Conservation (phyloP, 1,140 invertebrate species). For the Planococcus citri region DNA sequence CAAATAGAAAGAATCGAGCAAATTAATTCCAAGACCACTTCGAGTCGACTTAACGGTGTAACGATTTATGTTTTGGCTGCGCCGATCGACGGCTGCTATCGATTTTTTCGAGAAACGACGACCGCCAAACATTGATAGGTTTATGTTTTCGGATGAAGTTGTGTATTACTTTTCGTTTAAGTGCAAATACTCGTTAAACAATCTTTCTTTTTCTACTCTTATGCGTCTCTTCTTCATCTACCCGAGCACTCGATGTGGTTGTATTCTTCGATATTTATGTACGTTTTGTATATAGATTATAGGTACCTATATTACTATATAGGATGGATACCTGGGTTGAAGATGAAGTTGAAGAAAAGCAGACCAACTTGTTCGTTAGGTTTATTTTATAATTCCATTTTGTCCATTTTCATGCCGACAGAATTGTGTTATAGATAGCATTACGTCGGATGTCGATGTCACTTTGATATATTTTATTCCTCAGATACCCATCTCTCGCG, state of each 20-base stretch:
- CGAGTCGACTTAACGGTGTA: neutral
- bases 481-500: neutral
- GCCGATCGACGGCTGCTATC: constrained; percentile 1
- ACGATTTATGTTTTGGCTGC: constrained; percentile 6
- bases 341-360: neutral
- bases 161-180: constrained; percentile 7
- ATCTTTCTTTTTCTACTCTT: too few species aligned
- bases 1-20: constrained; percentile 6
- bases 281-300: neutral
- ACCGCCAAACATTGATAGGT: constrained; percentile 6
- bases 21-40: constrained; percentile 3
- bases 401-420: neutral
- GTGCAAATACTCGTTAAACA: constrained; percentile 6
- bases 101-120: constrained; percentile 1
- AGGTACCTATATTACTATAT: too few species aligned
- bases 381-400: too few species aligned
- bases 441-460: neutral
- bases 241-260: too few species aligned
- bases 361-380: neutral
- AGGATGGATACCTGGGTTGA: too few species aligned
- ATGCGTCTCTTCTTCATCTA: too few species aligned
- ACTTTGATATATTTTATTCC: neutral
- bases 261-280: too few species aligned
- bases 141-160: constrained; percentile 2
- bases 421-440: neutral